A percentile compares a stretch with the other conserved stretches of the same genome.
Conservation (phyloP, 2,888 invertebrate species). For the Polydrusus cervinus region DNA sequence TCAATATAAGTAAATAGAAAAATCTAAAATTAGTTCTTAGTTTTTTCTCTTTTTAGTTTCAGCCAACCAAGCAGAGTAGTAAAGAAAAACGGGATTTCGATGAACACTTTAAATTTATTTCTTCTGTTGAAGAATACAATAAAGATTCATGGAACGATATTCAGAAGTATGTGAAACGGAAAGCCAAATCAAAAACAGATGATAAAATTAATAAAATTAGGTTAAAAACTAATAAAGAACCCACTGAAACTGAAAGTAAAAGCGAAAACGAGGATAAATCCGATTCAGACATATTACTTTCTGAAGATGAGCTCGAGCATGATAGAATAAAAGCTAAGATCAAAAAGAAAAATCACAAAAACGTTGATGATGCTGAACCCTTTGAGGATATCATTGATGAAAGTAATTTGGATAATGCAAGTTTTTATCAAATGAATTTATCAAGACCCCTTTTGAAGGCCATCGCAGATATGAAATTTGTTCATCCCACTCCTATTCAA, state of each 20-base stretch:
- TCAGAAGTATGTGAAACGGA: slow-evolving; percentile 72
- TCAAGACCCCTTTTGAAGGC: slow-evolving; percentile 95
- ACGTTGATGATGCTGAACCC: slow-evolving; percentile 70
- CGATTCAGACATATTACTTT: slow-evolving; percentile 78
- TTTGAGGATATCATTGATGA: slow-evolving; percentile 76
- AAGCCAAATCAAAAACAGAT: slow-evolving; percentile 86
- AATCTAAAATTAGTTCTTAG: too few relatives aligned
- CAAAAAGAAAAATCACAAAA: slow-evolving; percentile 69
- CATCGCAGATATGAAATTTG: slow-evolving; percentile 89
- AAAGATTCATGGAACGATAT: slow-evolving; percentile 73
- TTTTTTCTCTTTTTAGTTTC: slow-evolving; percentile 74
- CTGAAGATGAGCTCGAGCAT: slow-evolving; percentile 85
- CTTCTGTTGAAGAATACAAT: slow-evolving; percentile 85
- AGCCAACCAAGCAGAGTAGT: slow-evolving; percentile 86
- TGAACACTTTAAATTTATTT: slow-evolving; percentile 87
- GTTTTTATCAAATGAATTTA: slow-evolving; percentile 96
- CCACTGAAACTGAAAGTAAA: slow-evolving; percentile 69
- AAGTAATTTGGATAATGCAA: slow-evolving; percentile 75
- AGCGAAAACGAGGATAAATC: slow-evolving; percentile 67
- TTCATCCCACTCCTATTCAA: slow-evolving; percentile 98
- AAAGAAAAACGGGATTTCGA: slow-evolving; percentile 83
- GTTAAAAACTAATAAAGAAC: slow-evolving; percentile 66
- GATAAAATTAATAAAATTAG: slow-evolving; percentile 84
- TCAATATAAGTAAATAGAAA: too few relatives aligned
- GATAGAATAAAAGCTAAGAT: slow-evolving; percentile 82